Conservation (phyloP, 2,888 invertebrate species). For the Ichneumoninae sp. region DNA sequence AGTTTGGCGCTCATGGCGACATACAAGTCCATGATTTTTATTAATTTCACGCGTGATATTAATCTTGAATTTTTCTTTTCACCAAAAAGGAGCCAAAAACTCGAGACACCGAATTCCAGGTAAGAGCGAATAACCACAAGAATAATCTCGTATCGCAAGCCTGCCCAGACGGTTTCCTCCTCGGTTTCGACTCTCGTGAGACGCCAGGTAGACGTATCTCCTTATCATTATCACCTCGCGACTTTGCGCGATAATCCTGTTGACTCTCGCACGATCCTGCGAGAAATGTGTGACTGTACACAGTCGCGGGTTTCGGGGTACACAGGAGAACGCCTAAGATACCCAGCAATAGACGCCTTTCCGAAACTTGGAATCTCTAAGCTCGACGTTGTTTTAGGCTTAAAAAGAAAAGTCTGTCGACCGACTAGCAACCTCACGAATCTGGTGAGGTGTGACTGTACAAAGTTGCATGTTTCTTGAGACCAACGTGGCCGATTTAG, state of each 20-base stretch:
- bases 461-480: slow-evolving; percentile 1
- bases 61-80: too few species aligned
- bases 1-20: too few species aligned
- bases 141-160: slow-evolving; percentile 9
- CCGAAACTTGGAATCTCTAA: neutral
- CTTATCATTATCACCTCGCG: slow-evolving; percentile 55
- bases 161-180: neutral
- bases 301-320: slow-evolving; percentile 10
- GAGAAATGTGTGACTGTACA: slow-evolving; percentile 18
- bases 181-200: slow-evolving; percentile 11
- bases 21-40: neutral
- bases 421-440: too few species aligned
- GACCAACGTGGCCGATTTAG: neutral
- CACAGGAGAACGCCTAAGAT: neutral
- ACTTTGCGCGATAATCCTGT: slow-evolving; percentile 59
- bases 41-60: neutral
- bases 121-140: neutral
- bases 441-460: neutral
- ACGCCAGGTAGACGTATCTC: slow-evolving; percentile 36
- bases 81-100: neutral
- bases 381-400: neutral
- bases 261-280: slow-evolving; percentile 45
- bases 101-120: neutral
- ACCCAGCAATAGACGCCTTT: neutral
- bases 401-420: too few species aligned